Base-by-base conservation (phyloP, 2,797 vertebrate species). In the Micrastur ruficollis region DNA sequence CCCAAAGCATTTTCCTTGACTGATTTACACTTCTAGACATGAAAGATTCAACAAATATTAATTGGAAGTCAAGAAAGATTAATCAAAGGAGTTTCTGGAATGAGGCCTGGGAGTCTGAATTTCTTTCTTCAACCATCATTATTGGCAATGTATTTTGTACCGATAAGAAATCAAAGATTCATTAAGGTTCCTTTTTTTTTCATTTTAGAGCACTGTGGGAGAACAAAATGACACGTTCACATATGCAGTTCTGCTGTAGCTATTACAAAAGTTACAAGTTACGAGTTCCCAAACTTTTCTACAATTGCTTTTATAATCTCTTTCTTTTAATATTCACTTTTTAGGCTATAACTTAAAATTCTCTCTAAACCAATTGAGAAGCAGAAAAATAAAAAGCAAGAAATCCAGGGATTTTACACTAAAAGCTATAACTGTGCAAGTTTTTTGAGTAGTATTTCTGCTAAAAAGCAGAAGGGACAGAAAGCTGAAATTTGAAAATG, bases 321-420 rank as follows among this genome's bases (percentile, higher is more conserved):
- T 96, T 95, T 82, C 88, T 96, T 95, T 85, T 92, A 94, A 90
- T 96, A 91, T 87, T 91, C 81, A 68, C 61, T 91, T 95, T 93
- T 59, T 34, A 38, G 42, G 92, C 89, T 75, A 8, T n/a, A 65
- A 85, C 81, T 95, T 29, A 83, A 89, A 94, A 93, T 92, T 96
- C 94, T 87, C 63, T 95, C 90, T 96, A 97, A 97, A 92, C 96
- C 83, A 76, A 93, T 89, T 89, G 93, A 95, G 79, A 94, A 85
- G 94, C 71, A 81, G 83, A 76, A 89, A 95, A 94, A 96, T 89
- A 89, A 92, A 96, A 94, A 79, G 92, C 89, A 93, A 85, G 74
- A 86, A 95, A 97, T 85, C 71, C 89, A 81, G 72, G 96, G 96
- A 94, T 95, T 96, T 96, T 88, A 56, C 68, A 87, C 92, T 55